Evolutionary conservation across 1,140 invertebrate genomes (phyloP).

Genomic region (Scaptomyza hsui): DNA sequence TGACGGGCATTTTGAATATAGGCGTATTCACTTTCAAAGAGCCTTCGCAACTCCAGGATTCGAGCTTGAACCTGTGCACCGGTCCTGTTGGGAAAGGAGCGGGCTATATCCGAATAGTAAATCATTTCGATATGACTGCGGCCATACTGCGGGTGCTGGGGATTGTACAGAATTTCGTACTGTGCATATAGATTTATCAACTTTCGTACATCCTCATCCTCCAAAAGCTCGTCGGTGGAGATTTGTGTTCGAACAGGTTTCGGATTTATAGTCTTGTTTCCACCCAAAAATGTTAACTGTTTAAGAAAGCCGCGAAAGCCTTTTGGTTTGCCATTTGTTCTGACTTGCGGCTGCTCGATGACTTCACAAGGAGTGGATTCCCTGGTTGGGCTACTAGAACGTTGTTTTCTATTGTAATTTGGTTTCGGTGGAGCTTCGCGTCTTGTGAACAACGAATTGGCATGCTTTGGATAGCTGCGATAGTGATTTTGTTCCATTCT

Average conservation of each 20-base stretch:
- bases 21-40: conserved; percentile 52
- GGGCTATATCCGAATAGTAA: conserved; percentile 43
- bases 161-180: conserved; percentile 53
- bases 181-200: conserved; percentile 49
- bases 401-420: not conserved
- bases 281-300: not conserved
- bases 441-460: conserved; percentile 30
- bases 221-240: not conserved
- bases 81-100: conserved; percentile 27
- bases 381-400: not conserved
- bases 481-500: conserved; percentile 60
- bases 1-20: conserved; percentile 26
- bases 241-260: not conserved
- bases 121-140: conserved; percentile 35
- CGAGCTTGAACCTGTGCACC: conserved; percentile 16
- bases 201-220: conserved; percentile 32
- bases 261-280: not conserved
- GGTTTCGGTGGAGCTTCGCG: conserved; percentile 4
- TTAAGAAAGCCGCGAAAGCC: conserved; percentile 13
- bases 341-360: not conserved
- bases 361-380: not conserved
- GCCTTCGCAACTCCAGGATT: conserved; percentile 20
- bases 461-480: conserved; percentile 57
- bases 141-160: conserved; percentile 41
- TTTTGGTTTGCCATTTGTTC: not conserved